These are phyloP conservation scores for Zeus faber DNA, from an alignment of 2,113 vertebrate species.

Conservation along the genomic window DNA sequence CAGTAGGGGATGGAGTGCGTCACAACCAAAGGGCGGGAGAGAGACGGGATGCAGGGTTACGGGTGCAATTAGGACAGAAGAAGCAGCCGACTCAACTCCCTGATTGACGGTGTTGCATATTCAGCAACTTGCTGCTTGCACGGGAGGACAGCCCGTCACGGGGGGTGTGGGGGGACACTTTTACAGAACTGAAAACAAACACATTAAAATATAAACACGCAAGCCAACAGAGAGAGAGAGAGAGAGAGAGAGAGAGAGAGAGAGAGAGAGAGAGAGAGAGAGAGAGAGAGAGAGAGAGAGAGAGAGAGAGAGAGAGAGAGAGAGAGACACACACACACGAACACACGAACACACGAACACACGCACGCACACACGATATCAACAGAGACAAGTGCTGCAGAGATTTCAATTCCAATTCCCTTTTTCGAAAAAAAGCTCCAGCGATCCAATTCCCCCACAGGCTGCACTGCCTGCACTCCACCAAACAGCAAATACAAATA, in stretches of 20 bases:
- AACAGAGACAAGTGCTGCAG: conserved; percentile 20
- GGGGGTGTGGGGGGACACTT: neutral
- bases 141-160: conserved; percentile 7
- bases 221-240: neutral
- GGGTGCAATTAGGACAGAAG: conserved; percentile 60
- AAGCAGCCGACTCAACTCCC: conserved; percentile 36
- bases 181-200: conserved; percentile 22
- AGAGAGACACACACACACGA: neutral
- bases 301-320: neutral
- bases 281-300: neutral
- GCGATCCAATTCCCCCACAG: conserved; percentile 13
- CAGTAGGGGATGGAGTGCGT: conserved; percentile 47
- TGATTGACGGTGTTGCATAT: conserved; percentile 48
- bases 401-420: conserved; percentile 21
- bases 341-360: neutral
- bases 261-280: neutral
- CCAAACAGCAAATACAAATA: conserved; percentile 14
- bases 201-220: conserved; percentile 19
- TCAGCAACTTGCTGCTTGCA: conserved; percentile 33
- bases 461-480: conserved; percentile 20
- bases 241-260: neutral
- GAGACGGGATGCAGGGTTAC: conserved; percentile 47
- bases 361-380: neutral
- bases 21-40: conserved; percentile 40
- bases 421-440: conserved; percentile 23